Evolutionary conservation across 1,140 invertebrate species (phyloP).

Genomic region (Lasioglossum baleicum): DNA sequence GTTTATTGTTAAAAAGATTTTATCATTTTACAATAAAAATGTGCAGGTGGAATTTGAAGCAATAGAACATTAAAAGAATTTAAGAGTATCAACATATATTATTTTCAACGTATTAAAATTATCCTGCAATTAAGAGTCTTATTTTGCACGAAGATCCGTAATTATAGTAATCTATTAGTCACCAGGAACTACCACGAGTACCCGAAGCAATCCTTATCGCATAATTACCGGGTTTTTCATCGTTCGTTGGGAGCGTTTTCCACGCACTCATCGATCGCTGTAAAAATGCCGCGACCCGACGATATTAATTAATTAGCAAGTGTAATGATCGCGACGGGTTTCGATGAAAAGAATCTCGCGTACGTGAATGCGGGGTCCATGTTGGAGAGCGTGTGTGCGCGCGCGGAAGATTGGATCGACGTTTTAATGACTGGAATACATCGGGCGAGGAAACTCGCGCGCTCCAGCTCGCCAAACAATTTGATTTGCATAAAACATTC

Average conservation of each 20-base stretch:
- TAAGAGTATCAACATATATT: no score
- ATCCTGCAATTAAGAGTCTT: no score
- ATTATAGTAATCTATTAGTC: no score
- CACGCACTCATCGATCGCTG: neutral
- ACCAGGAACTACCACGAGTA: no score
- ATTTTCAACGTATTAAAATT: no score
- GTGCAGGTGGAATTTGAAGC: no score
- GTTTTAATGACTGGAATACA: constrained; percentile 47
- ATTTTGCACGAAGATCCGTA: no score
- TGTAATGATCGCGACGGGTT: constrained; percentile 13
- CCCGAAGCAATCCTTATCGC: neutral
- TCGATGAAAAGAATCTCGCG: constrained; percentile 7
- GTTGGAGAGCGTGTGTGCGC: constrained; percentile 7
- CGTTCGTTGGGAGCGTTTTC: neutral
- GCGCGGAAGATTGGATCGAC: constrained; percentile 42
- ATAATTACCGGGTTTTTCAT: neutral
- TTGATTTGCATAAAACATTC: constrained; percentile 53
- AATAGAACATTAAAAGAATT: no score
- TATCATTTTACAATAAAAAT: no score
- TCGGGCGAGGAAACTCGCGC: constrained; percentile 14
- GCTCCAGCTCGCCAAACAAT: constrained; percentile 43
- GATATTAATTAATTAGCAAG: constrained; percentile 42
- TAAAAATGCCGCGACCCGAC: neutral
- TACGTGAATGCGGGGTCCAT: neutral
- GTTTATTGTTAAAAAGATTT: no score